phyloP scores from a whole-genome alignment of 2,113 vertebrate genomes.

The Poeciliopsis occidentalis region DNA sequence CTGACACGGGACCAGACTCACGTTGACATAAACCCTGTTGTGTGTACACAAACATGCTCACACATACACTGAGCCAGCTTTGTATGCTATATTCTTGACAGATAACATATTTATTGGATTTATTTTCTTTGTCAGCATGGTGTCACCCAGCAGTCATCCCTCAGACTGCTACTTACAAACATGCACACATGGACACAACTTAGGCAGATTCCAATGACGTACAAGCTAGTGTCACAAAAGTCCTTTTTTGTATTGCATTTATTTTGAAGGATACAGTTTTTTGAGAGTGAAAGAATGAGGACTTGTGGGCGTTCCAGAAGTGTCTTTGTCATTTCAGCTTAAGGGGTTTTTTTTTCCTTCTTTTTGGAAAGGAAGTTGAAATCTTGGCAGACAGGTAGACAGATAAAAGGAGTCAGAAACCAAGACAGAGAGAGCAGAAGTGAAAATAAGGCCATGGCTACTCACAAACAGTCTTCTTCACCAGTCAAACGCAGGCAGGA shows the following conservation, averaged over 20 bases:
- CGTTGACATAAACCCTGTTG: slow-evolving; percentile 35
- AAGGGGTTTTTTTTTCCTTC: slow-evolving; percentile 10
- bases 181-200: slow-evolving; percentile 11
- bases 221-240: not conserved
- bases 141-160: slow-evolving; percentile 40
- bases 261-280: slow-evolving; percentile 1
- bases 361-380: slow-evolving; percentile 16
- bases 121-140: slow-evolving; percentile 26
- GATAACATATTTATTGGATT: slow-evolving; percentile 50
- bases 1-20: slow-evolving; percentile 55
- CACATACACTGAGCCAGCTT: slow-evolving; percentile 10
- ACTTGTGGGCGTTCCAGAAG: slow-evolving; percentile 28
- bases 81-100: slow-evolving; percentile 29
- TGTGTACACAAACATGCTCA: slow-evolving; percentile 14
- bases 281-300: slow-evolving; percentile 53
- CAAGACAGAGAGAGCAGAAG: slow-evolving; percentile 48
- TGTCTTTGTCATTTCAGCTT: slow-evolving; percentile 30
- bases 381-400: slow-evolving; percentile 43
- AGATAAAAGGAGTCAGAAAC: slow-evolving; percentile 55
- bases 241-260: not conserved
- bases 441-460: slow-evolving; percentile 46
- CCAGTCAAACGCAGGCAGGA: slow-evolving; percentile 28
- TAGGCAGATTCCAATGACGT: slow-evolving; percentile 4
- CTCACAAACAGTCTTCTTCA: slow-evolving; percentile 36
- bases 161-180: slow-evolving; percentile 4